Evolutionary conservation across 2,797 vertebrate species (phyloP).

Genomic region (Triplophysa yarkandensis): DNA sequence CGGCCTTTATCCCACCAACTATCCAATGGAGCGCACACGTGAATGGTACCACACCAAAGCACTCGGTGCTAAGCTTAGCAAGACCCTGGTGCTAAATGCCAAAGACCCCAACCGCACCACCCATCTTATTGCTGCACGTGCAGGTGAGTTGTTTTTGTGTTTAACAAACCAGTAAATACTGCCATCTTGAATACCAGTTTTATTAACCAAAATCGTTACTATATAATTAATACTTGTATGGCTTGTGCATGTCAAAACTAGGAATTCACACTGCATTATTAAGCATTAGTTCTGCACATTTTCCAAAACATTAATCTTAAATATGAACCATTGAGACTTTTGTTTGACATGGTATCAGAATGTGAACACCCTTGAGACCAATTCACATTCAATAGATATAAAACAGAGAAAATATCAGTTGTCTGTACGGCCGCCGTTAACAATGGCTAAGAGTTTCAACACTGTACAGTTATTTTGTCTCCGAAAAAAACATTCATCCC

Average conservation of each 20-base stretch:
- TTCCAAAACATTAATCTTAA: too few relatives aligned
- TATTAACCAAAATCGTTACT: not conserved
- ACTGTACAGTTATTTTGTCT: not conserved
- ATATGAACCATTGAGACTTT: too few relatives aligned
- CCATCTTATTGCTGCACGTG: slow-evolving; percentile 90
- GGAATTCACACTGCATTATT: too few relatives aligned
- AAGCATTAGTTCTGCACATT: too few relatives aligned
- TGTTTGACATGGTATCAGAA: too few relatives aligned
- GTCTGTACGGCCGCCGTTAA: too few relatives aligned
- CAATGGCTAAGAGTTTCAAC: too few relatives aligned
- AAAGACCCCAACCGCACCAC: slow-evolving; percentile 84
- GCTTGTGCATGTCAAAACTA: too few relatives aligned
- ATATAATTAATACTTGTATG: not conserved
- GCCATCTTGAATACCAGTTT: not conserved
- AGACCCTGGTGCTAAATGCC: slow-evolving; percentile 78
- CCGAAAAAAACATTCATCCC: too few relatives aligned
- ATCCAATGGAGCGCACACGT: slow-evolving; percentile 91
- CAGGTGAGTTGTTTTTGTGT: slow-evolving; percentile 75
- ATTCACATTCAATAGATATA: too few relatives aligned
- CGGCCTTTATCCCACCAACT: slow-evolving; percentile 93
- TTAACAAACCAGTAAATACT: not conserved
- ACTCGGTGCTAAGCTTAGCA: slow-evolving; percentile 88
- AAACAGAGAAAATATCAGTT: too few relatives aligned
- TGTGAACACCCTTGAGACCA: too few relatives aligned
- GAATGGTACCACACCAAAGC: slow-evolving; percentile 93